Evolutionary conservation across 2,888 invertebrate species (phyloP), one percentile per base, ranked within the genome.

Genomic region (Chalcis sispes): DNA sequence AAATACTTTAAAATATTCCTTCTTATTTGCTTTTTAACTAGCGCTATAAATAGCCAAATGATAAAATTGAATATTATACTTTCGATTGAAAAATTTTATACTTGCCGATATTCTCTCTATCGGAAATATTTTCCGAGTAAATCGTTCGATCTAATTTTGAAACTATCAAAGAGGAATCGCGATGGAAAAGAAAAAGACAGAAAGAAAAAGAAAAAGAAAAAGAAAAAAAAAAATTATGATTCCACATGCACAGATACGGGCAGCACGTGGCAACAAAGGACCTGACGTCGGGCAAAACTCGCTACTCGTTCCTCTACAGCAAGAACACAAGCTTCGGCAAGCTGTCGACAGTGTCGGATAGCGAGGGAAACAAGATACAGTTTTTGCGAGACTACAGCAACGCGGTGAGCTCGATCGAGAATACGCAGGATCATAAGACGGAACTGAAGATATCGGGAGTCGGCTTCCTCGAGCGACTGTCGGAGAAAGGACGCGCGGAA

Each of bases 301-400:
- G 97, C 87, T 98, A 98, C 89, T 96, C 97, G 61, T 99, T 99
- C 91, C 91, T 98, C 27, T 99, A 99, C 90, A 98, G 97, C 61
- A 98, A 98, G 86, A 98, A 97, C 87, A 97, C 97, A 7, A 97
- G 96, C 86, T 98, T 97, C 83, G 98, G 98, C 0, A 96, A 96
- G 85, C 90, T 99, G 69, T 96, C 96, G 0, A 96, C 96, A 0
- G 97, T 99, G 1, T 97, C 96, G 1, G 98, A 98, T 89, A 95
- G 96, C 75, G 96, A 97, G 2, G 97, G 97, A 80, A 95, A 97
- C 86, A 96, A 96, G 90, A 95, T 99, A 83, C 95, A 96, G 85
- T 94, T 98, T 86, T 90, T 96, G 66, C 91, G 98, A 80, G 98
- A 98, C 89, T 98, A 97, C 87, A 96, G 95, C 86, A 95, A 96